A percentile compares a stretch with the other conserved stretches of the same genome.
phyloP scores from a whole-genome alignment of 2,797 vertebrate genomes.

The Ptychobarbus kaznakovi region DNA sequence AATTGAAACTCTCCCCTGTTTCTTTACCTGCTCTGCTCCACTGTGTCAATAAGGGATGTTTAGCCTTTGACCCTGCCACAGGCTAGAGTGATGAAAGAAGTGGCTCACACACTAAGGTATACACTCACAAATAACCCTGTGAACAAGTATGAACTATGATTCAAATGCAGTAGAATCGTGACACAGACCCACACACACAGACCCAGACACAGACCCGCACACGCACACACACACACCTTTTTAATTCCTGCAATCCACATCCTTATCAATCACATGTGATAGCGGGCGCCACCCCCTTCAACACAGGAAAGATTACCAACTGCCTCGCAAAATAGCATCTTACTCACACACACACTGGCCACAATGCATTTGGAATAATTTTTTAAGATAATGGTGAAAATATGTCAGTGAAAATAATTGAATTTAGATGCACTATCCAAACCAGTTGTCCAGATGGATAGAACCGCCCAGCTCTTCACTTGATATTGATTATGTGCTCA shows the following conservation, averaged over 20 bases:
- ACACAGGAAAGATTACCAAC: slow-evolving; percentile 15
- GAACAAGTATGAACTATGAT: slow-evolving; percentile 10
- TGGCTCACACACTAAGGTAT: background rate
- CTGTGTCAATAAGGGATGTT: slow-evolving; percentile 36
- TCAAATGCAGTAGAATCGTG: slow-evolving; percentile 10
- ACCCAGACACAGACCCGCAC: background rate
- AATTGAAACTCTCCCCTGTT: slow-evolving; percentile 33
- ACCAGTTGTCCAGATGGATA: slow-evolving; percentile 46
- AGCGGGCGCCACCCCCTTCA: slow-evolving; percentile 25
- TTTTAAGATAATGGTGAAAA: slow-evolving; percentile 58
- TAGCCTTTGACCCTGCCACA: slow-evolving; percentile 33
- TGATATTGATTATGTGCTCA: slow-evolving; percentile 58
- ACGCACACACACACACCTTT: too few relatives aligned
- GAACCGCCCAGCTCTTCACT: slow-evolving; percentile 31
- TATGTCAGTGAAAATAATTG: slow-evolving; percentile 56
- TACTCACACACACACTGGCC: slow-evolving; percentile 5
- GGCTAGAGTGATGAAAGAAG: slow-evolving; percentile 35
- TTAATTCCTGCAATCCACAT: slow-evolving; percentile 43
- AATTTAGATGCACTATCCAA: slow-evolving; percentile 54
- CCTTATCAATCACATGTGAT: slow-evolving; percentile 47
- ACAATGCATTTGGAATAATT: slow-evolving; percentile 33
- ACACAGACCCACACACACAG: background rate
- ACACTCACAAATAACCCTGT: slow-evolving; percentile 16
- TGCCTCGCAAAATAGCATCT: slow-evolving; percentile 29
- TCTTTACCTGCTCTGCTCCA: slow-evolving; percentile 20